Evolutionary conservation across 2,113 vertebrate species (phyloP).

Genomic region (human): GRCh38 chrX:124907001-124907500

Average conservation of each 20-base stretch:
- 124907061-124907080: neutral
- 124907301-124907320: neutral
- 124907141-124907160: slow-evolving; percentile 12
- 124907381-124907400: neutral
- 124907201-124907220: slow-evolving; percentile 21
- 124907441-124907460: neutral
- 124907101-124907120: neutral
- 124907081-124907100: neutral
- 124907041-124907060: neutral
- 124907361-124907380: neutral
- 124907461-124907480: neutral
- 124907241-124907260: slow-evolving; percentile 15
- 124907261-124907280: neutral
- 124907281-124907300: neutral
- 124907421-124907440: neutral
- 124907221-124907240: neutral
- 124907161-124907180: neutral
- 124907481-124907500: neutral
- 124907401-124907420: neutral
- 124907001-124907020: neutral
- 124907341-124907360: neutral
- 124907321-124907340: neutral
- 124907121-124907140: neutral
- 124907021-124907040: slow-evolving; percentile 9
- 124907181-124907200: neutral